A percentile compares a stretch with the other conserved stretches of the same genome.
These are phyloP conservation scores for Stenodera caucasica DNA, from an alignment of 2,888 invertebrate genomes.

Conservation along the genomic window DNA sequence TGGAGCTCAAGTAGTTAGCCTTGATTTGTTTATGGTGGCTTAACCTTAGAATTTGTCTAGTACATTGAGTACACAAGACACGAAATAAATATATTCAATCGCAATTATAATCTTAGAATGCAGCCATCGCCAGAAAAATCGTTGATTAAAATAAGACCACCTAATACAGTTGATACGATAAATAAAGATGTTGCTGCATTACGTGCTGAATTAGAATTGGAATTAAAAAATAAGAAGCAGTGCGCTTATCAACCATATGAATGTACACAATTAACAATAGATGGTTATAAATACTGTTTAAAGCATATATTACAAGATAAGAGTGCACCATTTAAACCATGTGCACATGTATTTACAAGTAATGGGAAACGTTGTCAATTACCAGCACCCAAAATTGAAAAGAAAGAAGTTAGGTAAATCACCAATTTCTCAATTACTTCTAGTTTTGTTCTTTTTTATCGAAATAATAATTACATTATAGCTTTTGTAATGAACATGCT, in stretches of 20 bases:
- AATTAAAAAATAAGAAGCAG: conserved; percentile 63
- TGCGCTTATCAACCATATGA: conserved; percentile 68
- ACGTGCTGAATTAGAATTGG: conserved; percentile 62
- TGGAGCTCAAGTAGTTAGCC: background rate
- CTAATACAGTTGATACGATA: background rate
- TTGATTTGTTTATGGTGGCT: background rate
- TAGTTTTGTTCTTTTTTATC: too few species aligned
- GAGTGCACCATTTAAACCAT: conserved; percentile 81
- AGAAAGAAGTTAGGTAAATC: conserved; percentile 66
- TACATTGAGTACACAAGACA: too few species aligned
- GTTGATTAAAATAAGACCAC: conserved; percentile 3
- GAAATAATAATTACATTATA: too few species aligned
- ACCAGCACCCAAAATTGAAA: conserved; percentile 74
- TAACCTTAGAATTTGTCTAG: background rate
- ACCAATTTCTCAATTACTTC: too few species aligned
- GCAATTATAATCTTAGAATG: conserved; percentile 3
- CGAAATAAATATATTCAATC: too few species aligned
- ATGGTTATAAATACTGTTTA: conserved; percentile 76
- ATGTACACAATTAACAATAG: conserved; percentile 68
- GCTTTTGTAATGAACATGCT: conserved; percentile 71
- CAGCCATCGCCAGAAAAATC: conserved; percentile 12
- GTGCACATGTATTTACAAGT: conserved; percentile 67
- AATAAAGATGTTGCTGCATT: conserved; percentile 43
- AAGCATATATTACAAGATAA: conserved; percentile 84
- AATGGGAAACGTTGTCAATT: conserved; percentile 76